These are phyloP conservation scores for Phaonia tiefii DNA, from an alignment of 2,888 invertebrate genomes.

Conservation along the genomic window DNA sequence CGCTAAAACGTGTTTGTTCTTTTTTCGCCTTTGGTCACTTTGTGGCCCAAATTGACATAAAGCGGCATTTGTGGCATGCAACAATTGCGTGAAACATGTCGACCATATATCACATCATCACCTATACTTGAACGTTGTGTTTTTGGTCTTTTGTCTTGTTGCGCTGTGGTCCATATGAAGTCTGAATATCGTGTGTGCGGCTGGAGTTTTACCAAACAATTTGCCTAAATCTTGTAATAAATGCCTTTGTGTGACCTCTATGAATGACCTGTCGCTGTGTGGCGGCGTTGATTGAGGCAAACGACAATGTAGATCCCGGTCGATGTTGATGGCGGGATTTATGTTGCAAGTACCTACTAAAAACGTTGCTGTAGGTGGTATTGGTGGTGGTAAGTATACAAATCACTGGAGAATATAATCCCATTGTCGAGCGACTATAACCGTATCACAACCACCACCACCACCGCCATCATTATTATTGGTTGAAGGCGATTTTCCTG, in stretches of 20 bases:
- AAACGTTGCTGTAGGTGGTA: neutral
- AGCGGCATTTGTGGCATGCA: no score
- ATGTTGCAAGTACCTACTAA: neutral
- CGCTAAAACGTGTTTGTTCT: no score
- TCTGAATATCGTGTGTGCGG: no score
- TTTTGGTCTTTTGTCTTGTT: no score
- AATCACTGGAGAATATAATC: slow-evolving; percentile 6
- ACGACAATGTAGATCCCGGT: neutral
- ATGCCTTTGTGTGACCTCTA: slow-evolving; percentile 55
- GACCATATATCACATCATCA: no score
- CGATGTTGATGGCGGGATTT: slow-evolving; percentile 11
- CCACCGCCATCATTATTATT: neutral
- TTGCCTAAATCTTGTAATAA: slow-evolving; percentile 53
- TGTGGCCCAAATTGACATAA: no score
- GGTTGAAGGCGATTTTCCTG: slow-evolving; percentile 7
- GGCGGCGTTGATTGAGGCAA: slow-evolving; percentile 25
- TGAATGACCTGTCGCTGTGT: slow-evolving; percentile 52
- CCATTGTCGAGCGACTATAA: neutral
- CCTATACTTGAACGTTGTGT: no score
- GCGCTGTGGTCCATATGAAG: no score
- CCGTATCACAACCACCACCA: neutral
- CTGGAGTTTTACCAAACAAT: neutral
- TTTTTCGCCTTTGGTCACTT: no score
- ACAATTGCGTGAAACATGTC: no score
- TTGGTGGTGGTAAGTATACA: neutral